Evolutionary conservation across 2,888 invertebrate genomes (phyloP), one percentile per base, ranked within the genome.

Genomic region (Ectropis crepuscularia): DNA sequence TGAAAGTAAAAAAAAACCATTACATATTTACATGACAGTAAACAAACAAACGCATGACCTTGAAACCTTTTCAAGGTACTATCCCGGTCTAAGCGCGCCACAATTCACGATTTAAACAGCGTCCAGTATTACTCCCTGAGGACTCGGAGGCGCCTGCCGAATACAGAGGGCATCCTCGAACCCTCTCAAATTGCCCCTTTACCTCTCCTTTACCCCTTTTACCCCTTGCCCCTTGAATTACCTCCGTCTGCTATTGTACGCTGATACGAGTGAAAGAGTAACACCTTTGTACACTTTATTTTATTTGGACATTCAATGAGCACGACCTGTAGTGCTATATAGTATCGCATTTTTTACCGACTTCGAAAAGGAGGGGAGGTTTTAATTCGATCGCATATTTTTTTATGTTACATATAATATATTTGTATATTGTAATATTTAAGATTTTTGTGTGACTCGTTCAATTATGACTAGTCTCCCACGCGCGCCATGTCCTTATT

Each of bases 81-180:
- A 0, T 28, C 45, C 12, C 12, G 45, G n/a, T n/a, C 5, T 41
- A 67, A 79, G 76, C 71, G 63, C 43, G 65, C 61, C 75, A 70
- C 57, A 59, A 60, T 62, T 74, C 65, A 71, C 69, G 73, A 73
- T 75, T 71, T 70, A 70, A 74, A 71, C 69, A 57, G 66, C 74
- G 76, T 72, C 72, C 72, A 73, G 73, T 73, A 71, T 64, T 67
- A 67, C 50, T 59, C 63, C 69, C 71, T 53, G 9, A 55, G 68
- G 76, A 11, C 39, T 11, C 8, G 9, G 38, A 45, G 36, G 36
- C 57, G 55, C 51, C 57, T 57, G 41, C 48, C 49, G 65, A 61
- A 65, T 65, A 65, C 60, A 53, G 60, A 65, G 49, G 48, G 48
- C 60, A 57, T 57, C 37, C 57, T 38, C 54, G 11, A 16, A 48